Conservation (phyloP, 2,888 invertebrate genomes). For the Malachius bipustulatus region DNA sequence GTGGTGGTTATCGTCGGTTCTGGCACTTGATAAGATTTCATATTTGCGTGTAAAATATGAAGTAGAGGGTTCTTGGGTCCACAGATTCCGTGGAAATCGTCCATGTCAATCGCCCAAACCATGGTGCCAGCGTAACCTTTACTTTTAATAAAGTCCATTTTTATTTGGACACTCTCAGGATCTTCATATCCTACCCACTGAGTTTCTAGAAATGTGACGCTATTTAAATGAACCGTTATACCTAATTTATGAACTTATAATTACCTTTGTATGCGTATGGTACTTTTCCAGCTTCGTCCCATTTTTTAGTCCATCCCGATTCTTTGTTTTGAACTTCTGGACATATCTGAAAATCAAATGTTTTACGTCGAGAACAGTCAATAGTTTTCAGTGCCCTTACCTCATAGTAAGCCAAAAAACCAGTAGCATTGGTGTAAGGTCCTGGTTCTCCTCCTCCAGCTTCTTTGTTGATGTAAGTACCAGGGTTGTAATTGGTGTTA, state of each 20-base stretch:
- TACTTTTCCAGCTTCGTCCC: constrained; percentile 71
- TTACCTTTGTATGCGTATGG: constrained; percentile 74
- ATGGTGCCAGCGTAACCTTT: constrained; percentile 80
- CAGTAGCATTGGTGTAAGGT: constrained; percentile 74
- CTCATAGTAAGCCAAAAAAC: constrained; percentile 80
- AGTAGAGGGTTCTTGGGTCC: constrained; percentile 66
- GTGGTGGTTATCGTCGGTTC: constrained; percentile 52
- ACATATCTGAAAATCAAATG: constrained; percentile 64
- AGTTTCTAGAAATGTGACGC: constrained; percentile 37
- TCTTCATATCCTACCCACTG: constrained; percentile 91
- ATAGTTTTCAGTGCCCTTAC: too few species aligned
- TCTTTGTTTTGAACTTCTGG: constrained; percentile 55
- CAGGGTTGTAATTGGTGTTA: constrained; percentile 70
- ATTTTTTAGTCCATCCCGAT: constrained; percentile 69
- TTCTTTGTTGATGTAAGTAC: constrained; percentile 83
- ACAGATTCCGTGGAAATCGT: constrained; percentile 76
- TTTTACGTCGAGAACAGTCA: too few species aligned
- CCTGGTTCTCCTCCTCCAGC: constrained; percentile 79
- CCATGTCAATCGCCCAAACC: constrained; percentile 91
- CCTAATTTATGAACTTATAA: constrained; percentile 6
- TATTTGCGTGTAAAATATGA: constrained; percentile 57
- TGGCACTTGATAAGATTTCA: constrained; percentile 60
- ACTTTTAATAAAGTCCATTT: constrained; percentile 78
- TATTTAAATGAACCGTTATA: background rate
- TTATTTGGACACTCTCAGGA: constrained; percentile 66